Evolutionary conservation across 2,113 vertebrate genomes (phyloP).

Genomic region (Orthonyx spaldingii): DNA sequence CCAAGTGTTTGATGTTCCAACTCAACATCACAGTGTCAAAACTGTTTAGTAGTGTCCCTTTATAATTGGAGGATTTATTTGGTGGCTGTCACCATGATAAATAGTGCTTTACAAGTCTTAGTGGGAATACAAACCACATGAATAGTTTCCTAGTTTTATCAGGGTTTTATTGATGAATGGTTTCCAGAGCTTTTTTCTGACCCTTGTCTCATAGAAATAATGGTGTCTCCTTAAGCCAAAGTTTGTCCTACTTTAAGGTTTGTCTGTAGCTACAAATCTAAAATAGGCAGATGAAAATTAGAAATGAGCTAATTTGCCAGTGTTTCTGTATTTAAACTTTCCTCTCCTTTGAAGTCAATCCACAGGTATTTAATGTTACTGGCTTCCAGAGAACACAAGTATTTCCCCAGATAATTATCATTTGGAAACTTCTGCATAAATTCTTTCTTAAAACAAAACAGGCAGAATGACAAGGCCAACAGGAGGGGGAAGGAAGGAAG

Average conservation of each 20-base stretch:
- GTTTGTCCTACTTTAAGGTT: not conserved
- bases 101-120: not conserved
- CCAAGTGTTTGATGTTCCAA: not conserved
- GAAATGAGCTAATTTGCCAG: constrained; percentile 5
- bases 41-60: not conserved
- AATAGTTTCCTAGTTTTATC: constrained; percentile 41
- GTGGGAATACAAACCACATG: constrained; percentile 14
- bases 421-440: not conserved
- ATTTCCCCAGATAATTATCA: constrained; percentile 23
- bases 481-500: not conserved
- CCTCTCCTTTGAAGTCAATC: constrained; percentile 34
- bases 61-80: not conserved
- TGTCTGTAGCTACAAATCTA: constrained; percentile 8
- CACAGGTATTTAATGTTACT: constrained; percentile 4
- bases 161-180: constrained; percentile 2
- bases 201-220: not conserved
- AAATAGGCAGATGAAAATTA: constrained; percentile 28
- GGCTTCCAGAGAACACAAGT: constrained; percentile 14
- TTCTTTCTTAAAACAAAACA: constrained; percentile 5
- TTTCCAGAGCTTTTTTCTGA: constrained; percentile 34
- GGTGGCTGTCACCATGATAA: constrained; percentile 1
- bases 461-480: not conserved
- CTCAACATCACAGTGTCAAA: not conserved
- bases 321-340: constrained; percentile 24
- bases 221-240: not conserved